phyloP scores from a whole-genome alignment of 2,797 vertebrate species.

The Tinamus major region DNA sequence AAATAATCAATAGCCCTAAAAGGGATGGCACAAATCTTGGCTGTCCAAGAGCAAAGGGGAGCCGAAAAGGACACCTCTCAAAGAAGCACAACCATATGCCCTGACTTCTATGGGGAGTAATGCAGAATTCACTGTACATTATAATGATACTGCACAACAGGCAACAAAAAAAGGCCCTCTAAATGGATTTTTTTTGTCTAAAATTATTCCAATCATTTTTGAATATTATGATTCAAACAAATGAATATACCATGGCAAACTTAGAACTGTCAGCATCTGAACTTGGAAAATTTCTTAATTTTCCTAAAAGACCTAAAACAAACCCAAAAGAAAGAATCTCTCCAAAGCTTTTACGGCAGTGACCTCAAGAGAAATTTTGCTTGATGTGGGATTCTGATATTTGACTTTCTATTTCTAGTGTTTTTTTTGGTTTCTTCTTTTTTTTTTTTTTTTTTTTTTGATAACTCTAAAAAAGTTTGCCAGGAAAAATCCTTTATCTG shows the following conservation, averaged over 20 bases:
- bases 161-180: background rate
- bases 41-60: background rate
- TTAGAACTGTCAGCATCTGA: background rate
- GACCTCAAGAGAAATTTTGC: background rate
- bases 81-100: accelerated
- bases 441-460: background rate
- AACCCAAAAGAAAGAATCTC: background rate
- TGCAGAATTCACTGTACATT: background rate
- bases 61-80: background rate
- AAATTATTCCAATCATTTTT: conserved; percentile 47
- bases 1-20: background rate
- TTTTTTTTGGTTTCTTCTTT: background rate
- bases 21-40: background rate
- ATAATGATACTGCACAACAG: background rate
- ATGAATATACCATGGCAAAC: background rate
- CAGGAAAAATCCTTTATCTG: background rate
- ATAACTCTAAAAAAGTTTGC: background rate
- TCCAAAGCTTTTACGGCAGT: background rate
- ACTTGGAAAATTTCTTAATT: background rate
- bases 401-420: background rate
- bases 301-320: background rate
- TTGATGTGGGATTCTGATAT: background rate
- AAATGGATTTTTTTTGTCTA: conserved; percentile 55
- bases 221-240: background rate
- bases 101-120: background rate